These are phyloP conservation scores for Lonchura striata DNA, from an alignment of 2,113 vertebrate genomes.

Conservation along the genomic window DNA sequence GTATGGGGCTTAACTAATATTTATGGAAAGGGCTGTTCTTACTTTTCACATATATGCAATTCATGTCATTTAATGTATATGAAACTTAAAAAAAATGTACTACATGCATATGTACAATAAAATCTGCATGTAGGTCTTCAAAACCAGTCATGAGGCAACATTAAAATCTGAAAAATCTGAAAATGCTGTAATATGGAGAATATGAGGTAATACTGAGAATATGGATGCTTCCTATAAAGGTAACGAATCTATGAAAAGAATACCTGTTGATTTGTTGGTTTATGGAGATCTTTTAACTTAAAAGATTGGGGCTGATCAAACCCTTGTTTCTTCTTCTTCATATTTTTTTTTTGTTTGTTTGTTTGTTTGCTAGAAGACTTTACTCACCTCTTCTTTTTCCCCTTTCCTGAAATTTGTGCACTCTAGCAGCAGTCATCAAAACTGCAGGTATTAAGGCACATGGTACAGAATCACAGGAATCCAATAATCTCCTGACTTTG, in stretches of 20 bases:
- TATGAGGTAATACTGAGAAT: neutral
- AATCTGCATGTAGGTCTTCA: neutral
- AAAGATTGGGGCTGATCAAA: neutral
- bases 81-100: neutral
- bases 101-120: rapidly evolving
- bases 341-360: neutral
- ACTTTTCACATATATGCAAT: neutral
- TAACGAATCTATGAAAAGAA: neutral
- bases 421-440: neutral
- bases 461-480: neutral
- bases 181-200: neutral
- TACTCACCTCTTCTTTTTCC: neutral
- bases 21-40: neutral
- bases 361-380: neutral
- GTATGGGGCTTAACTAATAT: neutral
- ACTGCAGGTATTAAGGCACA: neutral
- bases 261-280: neutral
- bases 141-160: neutral
- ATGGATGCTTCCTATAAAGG: neutral
- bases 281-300: neutral
- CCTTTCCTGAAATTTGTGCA: neutral
- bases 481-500: neutral
- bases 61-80: neutral
- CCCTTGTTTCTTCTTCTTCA: neutral
- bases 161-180: neutral